A percentile compares a stretch with the other conserved stretches of the same genome.
Evolutionary conservation across 2,888 invertebrate genomes (phyloP).

Genomic region (Heliconius ethilla): DNA sequence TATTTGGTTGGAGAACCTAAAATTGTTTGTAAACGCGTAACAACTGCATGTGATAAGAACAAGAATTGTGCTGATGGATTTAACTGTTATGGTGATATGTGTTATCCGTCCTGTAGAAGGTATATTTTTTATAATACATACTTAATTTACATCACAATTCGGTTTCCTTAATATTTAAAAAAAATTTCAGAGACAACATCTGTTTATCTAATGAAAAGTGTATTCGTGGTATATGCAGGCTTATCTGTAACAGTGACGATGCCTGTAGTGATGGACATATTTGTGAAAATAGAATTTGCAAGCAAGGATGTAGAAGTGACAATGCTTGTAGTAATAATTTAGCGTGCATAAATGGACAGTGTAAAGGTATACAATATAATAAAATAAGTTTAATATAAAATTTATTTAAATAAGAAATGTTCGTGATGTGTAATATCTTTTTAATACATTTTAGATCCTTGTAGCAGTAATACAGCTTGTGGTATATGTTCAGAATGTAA

Average conservation of each 20-base stretch:
- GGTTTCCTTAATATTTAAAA: not conserved
- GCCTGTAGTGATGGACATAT: slow-evolving; percentile 91
- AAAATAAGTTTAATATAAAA: slow-evolving; percentile 10
- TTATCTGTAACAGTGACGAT: slow-evolving; percentile 92
- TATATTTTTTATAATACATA: slow-evolving; percentile 51
- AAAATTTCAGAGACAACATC: slow-evolving; percentile 85
- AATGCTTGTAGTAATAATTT: slow-evolving; percentile 87
- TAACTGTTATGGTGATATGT: slow-evolving; percentile 89
- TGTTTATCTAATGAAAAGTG: slow-evolving; percentile 94
- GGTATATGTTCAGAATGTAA: slow-evolving; percentile 92
- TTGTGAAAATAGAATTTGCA: slow-evolving; percentile 92
- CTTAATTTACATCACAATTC: not conserved
- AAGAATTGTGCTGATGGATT: slow-evolving; percentile 87
- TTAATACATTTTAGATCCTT: slow-evolving; percentile 84
- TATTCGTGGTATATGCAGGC: slow-evolving; percentile 90
- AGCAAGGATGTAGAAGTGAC: slow-evolving; percentile 93
- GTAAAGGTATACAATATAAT: slow-evolving; percentile 82
- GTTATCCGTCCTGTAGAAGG: slow-evolving; percentile 90
- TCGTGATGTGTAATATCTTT: slow-evolving; percentile 21
- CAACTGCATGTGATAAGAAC: slow-evolving; percentile 84
- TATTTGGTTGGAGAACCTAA: slow-evolving; percentile 89
- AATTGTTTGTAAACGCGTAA: slow-evolving; percentile 86
- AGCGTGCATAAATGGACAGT: slow-evolving; percentile 91
- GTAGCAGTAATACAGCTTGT: slow-evolving; percentile 87
- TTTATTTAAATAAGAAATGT: not conserved